These are phyloP conservation scores for Umimayanthus kanabou DNA, from an alignment of 92 coral and sea anemone species.

Conservation along the genomic window DNA sequence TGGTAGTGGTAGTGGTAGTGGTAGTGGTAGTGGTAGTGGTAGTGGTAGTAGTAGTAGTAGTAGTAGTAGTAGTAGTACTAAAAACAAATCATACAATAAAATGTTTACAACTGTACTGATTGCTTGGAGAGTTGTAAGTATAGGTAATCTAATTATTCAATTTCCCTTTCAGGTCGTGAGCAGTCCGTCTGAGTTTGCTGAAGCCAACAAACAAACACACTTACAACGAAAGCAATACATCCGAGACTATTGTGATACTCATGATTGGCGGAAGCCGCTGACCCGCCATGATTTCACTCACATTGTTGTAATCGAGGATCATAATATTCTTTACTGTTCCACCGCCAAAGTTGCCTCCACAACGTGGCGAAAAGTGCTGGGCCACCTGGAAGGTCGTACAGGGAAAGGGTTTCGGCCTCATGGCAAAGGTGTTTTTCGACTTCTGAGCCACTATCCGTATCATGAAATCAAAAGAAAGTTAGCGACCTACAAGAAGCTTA, in stretches of 20 bases:
- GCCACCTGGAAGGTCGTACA: constrained; percentile 14
- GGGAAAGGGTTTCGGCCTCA: constrained; percentile 28
- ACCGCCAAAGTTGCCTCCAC: constrained; percentile 45
- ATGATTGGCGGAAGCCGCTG: constrained; percentile 39
- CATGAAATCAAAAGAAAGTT: constrained; percentile 37
- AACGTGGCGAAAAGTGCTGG: constrained; percentile 37
- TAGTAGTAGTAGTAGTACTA: too few species aligned
- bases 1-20: too few species aligned
- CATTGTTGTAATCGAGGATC: constrained; percentile 33
- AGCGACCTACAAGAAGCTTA: constrained; percentile 46
- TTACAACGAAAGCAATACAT: not conserved
- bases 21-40: too few species aligned
- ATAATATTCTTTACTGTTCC: constrained; percentile 38
- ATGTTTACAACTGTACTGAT: too few species aligned
- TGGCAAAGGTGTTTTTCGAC: constrained; percentile 38
- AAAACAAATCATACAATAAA: too few species aligned
- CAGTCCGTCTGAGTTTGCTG: not conserved
- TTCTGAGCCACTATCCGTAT: constrained; percentile 35
- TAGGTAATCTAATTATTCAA: not conserved
- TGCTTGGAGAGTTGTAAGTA: too few species aligned
- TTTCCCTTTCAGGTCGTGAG: not conserved
- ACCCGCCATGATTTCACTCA: constrained; percentile 40
- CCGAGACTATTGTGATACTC: constrained; percentile 32
- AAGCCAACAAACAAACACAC: not conserved
- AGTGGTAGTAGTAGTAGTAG: too few species aligned